Evolutionary conservation across 2,113 vertebrate species (phyloP), one percentile per base, ranked within the genome.

Genomic region (Macrotus californicus): DNA sequence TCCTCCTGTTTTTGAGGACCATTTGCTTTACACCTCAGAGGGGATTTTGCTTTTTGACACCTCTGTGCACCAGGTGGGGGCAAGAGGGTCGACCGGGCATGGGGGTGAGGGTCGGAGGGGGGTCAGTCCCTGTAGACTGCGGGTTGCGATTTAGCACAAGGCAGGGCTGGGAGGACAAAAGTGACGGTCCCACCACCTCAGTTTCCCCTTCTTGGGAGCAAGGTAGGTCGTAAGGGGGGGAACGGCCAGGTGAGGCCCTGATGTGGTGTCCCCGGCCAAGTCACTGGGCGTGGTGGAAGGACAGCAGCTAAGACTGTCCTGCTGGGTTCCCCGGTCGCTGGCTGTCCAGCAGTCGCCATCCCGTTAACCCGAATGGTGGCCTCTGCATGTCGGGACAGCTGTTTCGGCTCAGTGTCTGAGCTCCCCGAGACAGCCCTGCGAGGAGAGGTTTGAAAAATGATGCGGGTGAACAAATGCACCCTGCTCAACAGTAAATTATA

Each of bases 401-500:
- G 0, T 90, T 92, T 76, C 10, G 13, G 92, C 91, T 95, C 39
- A 1, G 2, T 14, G 67, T 69, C 94, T 66, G 69, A 46, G 70
- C 39, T 95, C 93, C 93, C 21, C 36, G 56, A 87, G 81, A 84
- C 46, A 93, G 76, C 64, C 92, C 81, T 19, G 36, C 1, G 94
- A 64, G 2, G 29, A 26, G 22, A 36, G 41, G 4, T 59, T 97
- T 97, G 87, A 46, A 46, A 95, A 76, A 96, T 29, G 89, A 31
- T 18, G 95, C 36, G 0, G 52, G 46, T 82, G 75, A 94, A 96
- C 96, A 94, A 87, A 87, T 77, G 0, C 93, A 84, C 87, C 95
- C 80, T 83, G 83, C 84, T 95, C 94, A 87, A 73, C 88, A 92
- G 92, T 96, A 94, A 93, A 92, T 97, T 95, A 96, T 85, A 93